Evolutionary conservation across 2,888 invertebrate genomes (phyloP), one percentile per base, ranked within the genome.

Genomic region (Tineola bisselliella): DNA sequence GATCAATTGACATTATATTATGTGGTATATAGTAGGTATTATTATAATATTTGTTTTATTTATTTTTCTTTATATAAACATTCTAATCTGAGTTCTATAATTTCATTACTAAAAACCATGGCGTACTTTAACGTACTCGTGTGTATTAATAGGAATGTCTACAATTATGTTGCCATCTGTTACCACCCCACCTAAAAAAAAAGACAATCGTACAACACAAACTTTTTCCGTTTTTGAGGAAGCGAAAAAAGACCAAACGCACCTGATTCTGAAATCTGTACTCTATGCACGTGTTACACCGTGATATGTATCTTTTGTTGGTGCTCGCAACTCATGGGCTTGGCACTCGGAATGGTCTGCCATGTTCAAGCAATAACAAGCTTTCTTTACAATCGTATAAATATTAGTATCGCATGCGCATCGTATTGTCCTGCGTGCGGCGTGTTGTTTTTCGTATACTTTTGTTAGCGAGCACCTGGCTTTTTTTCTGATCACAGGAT

Each of bases 381-480:
- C 78, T 64, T 66, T 81, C 66, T 64, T 60, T 63, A 63, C 54
- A 19, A 63, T 62, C 60, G n/a, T n/a, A 18, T 71, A 74, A 71
- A 74, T 70, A 62, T 63, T 52, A 77, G 67, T 74, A 69, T 71
- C 71, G 70, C 44, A n/a, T 54, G 54, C 13, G 17, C 5, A 6
- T 17, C 68, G 56, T 54, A 61, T 63, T 67, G 61, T 64, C 63
- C 62, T 66, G 64, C 74, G 73, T 74, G 71, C 72, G 74, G 69
- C 73, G 69, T 66, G 71, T 70, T 25, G 25, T 71, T 74, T 81
- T 84, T 78, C 80, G 73, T 68, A 69, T 68, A 71, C 72, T 75
- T 75, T 76, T 75, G 75, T 77, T 74, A 75, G 77, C 81, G 25
- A 54, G 54, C 84, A 84, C 84, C 84, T 84, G 84, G 84, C 71